A percentile compares a stretch with the other conserved stretches of the same genome.
These are phyloP conservation scores for Ashinkailepas kermadecensis DNA, from an alignment of 2,888 invertebrate genomes.

Conservation along the genomic window DNA sequence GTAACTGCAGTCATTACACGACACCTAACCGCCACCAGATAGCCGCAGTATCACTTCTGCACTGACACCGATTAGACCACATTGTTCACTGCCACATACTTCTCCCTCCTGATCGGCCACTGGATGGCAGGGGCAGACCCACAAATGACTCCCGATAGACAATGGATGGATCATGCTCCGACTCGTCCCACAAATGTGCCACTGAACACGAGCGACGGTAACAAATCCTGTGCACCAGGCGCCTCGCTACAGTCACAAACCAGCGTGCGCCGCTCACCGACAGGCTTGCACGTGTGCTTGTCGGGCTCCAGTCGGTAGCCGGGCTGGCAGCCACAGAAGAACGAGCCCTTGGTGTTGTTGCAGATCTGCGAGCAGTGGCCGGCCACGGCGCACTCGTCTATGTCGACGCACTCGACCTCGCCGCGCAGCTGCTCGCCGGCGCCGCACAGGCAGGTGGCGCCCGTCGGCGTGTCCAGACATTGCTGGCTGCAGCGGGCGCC, in stretches of 20 bases:
- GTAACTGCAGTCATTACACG: too few relatives aligned
- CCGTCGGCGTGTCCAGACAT: constrained; percentile 77
- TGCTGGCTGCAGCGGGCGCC: constrained; percentile 68
- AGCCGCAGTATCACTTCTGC: too few relatives aligned
- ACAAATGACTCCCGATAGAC: not conserved
- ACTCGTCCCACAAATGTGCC: too few relatives aligned
- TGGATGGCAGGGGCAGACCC: too few relatives aligned
- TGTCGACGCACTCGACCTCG: constrained; percentile 73
- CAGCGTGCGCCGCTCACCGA: constrained; percentile 45
- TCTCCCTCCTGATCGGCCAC: too few relatives aligned
- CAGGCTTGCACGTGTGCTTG: constrained; percentile 84
- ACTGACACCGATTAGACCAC: too few relatives aligned
- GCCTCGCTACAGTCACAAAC: too few relatives aligned
- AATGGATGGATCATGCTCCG: not conserved
- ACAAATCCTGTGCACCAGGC: too few relatives aligned
- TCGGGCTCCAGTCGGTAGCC: constrained; percentile 74
- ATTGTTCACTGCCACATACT: too few relatives aligned
- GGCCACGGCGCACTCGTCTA: constrained; percentile 80
- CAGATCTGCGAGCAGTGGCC: constrained; percentile 87
- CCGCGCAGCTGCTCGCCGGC: constrained; percentile 69
- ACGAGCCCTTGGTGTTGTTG: constrained; percentile 80
- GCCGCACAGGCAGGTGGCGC: constrained; percentile 85
- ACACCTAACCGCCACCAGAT: too few relatives aligned
- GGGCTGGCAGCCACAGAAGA: constrained; percentile 73
- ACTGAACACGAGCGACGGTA: too few relatives aligned